Conservation (phyloP, 2,797 vertebrate genomes). For the Rallus crepitans region DNA sequence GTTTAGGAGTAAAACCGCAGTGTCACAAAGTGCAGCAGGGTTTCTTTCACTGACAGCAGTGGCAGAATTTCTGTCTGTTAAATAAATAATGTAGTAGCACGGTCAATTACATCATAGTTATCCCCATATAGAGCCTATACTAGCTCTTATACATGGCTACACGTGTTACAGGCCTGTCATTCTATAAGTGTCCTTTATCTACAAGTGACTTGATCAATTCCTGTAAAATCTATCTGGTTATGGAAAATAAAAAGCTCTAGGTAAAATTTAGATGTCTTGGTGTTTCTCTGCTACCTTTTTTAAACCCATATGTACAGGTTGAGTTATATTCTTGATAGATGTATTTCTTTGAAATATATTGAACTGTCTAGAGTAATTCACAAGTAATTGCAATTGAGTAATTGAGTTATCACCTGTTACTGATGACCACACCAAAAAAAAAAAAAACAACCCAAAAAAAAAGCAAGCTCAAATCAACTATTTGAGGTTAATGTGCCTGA, state of each 20-base stretch:
- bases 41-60: background rate
- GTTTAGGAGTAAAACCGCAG: background rate
- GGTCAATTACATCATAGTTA: background rate
- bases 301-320: background rate
- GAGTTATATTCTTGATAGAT: constrained; percentile 43
- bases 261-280: background rate
- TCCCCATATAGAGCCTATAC: background rate
- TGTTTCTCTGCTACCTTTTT: background rate
- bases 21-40: background rate
- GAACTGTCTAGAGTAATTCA: constrained; percentile 65
- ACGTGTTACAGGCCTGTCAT: background rate
- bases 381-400: constrained; percentile 69
- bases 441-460: constrained; percentile 18
- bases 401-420: constrained; percentile 72
- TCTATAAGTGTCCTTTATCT: background rate
- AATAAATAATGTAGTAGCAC: background rate
- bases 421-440: constrained; percentile 48
- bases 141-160: background rate
- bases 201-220: background rate
- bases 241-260: background rate
- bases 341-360: constrained; percentile 49
- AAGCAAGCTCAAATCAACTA: constrained; percentile 53
- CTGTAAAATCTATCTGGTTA: background rate
- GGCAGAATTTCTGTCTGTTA: background rate
- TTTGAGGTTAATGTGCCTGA: constrained; percentile 72